These are phyloP conservation scores for Sternarchorhynchus goeldii DNA, from an alignment of 2,797 vertebrate genomes.

Conservation along the genomic window DNA sequence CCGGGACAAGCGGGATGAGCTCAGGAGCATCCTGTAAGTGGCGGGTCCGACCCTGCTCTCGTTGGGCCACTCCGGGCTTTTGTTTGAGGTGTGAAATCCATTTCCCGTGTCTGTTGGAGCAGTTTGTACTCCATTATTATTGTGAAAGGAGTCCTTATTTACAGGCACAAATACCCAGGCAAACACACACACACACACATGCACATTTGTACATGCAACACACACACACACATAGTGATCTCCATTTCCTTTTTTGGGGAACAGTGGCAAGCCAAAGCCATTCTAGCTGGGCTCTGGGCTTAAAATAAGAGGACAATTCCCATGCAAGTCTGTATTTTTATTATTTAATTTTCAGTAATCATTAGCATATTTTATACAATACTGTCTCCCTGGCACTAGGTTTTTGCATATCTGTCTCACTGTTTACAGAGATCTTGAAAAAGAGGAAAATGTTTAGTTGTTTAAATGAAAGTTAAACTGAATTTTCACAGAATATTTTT, in stretches of 20 bases:
- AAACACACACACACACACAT: background rate
- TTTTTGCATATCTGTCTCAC: background rate
- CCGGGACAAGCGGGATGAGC: background rate
- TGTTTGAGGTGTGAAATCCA: slow-evolving; percentile 37
- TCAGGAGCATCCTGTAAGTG: slow-evolving; percentile 4
- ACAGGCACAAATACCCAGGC: background rate
- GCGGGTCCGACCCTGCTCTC: slow-evolving; percentile 19
- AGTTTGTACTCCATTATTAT: slow-evolving; percentile 21
- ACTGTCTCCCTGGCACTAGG: background rate
- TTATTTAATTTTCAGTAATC: background rate
- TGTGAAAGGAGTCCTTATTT: slow-evolving; percentile 23
- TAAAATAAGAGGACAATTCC: no score
- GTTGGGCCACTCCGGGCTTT: slow-evolving; percentile 18
- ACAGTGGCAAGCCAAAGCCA: background rate
- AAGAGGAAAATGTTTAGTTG: background rate
- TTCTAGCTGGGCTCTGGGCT: background rate
- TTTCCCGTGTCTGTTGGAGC: slow-evolving; percentile 30
- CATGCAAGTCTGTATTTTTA: background rate
- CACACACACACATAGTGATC: background rate
- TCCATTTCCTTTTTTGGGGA: background rate
- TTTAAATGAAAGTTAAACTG: background rate
- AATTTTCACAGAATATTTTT: slow-evolving; percentile 6
- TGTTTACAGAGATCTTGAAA: background rate
- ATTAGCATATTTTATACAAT: no score
- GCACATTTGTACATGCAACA: background rate